These are phyloP conservation scores for Battus philenor DNA, from an alignment of 1,140 invertebrate species.

Conservation along the genomic window DNA sequence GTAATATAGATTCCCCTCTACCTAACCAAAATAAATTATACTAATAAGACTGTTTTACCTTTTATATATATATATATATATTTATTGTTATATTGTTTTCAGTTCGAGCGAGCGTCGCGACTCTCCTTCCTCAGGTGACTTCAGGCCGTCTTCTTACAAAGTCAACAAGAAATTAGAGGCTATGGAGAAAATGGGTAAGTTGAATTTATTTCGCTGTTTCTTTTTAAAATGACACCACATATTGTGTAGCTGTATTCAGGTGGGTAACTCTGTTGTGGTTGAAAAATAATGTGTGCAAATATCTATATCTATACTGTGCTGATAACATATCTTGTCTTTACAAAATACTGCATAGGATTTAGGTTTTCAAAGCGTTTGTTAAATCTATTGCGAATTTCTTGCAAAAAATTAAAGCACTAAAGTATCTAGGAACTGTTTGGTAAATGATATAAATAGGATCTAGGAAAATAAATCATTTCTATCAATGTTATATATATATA, in stretches of 20 bases:
- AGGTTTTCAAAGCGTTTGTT: background rate
- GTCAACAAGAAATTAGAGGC: constrained; percentile 72
- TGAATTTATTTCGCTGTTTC: background rate
- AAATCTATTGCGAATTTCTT: too few relatives aligned
- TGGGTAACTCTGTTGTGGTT: too few relatives aligned
- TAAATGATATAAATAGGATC: too few relatives aligned
- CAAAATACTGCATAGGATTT: background rate
- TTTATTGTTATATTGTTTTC: background rate
- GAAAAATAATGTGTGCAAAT: background rate
- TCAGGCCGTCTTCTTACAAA: constrained; percentile 67
- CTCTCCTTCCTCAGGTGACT: constrained; percentile 45
- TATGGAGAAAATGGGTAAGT: constrained; percentile 74
- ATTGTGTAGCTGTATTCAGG: background rate
- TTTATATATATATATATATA: too few relatives aligned
- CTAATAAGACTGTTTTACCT: too few relatives aligned
- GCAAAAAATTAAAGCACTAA: too few relatives aligned
- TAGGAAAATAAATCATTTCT: too few relatives aligned
- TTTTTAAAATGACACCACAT: background rate
- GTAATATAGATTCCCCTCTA: too few relatives aligned
- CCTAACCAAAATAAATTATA: too few relatives aligned
- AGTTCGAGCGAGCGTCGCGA: constrained; percentile 38
- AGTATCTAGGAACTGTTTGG: too few relatives aligned
- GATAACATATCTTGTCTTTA: background rate
- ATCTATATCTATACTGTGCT: background rate
- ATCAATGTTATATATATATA: too few relatives aligned